phyloP scores from a whole-genome alignment of 2,797 vertebrate genomes.

The Coccyzus lansbergi region DNA sequence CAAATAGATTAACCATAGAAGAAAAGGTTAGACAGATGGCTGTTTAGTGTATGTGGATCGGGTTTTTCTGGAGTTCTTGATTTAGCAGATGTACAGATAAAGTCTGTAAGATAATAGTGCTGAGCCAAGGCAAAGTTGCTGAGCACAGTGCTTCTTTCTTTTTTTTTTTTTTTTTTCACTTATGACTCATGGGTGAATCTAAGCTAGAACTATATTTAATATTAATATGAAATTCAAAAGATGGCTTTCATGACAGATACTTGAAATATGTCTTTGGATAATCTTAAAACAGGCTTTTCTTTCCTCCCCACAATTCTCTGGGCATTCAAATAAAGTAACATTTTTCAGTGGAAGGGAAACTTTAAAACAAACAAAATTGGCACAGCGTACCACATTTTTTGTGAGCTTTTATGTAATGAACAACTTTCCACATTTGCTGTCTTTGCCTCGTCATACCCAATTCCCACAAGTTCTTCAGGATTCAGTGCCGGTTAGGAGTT shows the following conservation, averaged over 20 bases:
- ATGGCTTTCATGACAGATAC: background rate
- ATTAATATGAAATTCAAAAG: slow-evolving; percentile 27
- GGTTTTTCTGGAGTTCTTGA: slow-evolving; percentile 44
- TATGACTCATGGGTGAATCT: slow-evolving; percentile 46
- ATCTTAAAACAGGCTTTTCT: background rate
- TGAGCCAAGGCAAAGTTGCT: slow-evolving; percentile 62
- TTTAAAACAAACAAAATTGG: background rate
- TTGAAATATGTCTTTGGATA: background rate
- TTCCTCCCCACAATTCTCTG: background rate
- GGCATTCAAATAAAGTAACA: background rate
- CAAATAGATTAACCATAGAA: background rate
- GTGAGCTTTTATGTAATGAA: background rate
- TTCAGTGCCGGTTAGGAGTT: background rate
- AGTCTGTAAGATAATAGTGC: slow-evolving; percentile 36
- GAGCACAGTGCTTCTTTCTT: slow-evolving; percentile 38
- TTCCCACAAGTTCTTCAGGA: background rate
- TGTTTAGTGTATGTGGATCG: background rate
- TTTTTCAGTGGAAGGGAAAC: background rate
- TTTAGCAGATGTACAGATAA: slow-evolving; percentile 51
- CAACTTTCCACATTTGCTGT: background rate
- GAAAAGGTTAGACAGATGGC: slow-evolving; percentile 15
- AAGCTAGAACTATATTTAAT: slow-evolving; percentile 31
- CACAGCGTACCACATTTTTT: background rate
- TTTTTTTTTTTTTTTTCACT: background rate
- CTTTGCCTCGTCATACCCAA: background rate